Evolutionary conservation across 2,113 vertebrate species (phyloP), one percentile per base, ranked within the genome.

Genomic region (Cercocebus atys): DNA sequence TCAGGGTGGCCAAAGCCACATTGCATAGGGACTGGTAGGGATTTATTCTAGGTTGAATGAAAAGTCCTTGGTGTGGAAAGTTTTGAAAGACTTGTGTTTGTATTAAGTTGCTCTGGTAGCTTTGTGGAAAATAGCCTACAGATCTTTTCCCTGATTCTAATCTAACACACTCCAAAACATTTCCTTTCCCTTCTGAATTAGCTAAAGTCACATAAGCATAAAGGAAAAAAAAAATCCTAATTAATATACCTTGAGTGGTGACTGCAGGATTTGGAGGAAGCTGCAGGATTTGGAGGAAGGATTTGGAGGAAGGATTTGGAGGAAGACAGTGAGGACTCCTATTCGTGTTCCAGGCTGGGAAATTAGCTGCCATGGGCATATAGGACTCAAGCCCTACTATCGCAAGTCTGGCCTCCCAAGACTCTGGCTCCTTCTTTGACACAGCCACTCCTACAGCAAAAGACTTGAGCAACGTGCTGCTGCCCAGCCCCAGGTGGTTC

Each of bases 141-240:
- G 72, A 75, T 81, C 27, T 80, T 93, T 70, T 88, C 45, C 91
- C 90, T 57, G 68, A 90, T 80, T 83, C 47, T 93, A 55, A 95
- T 70, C 90, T 88, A 95, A 80, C 61, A 97, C 14, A 83, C 22
- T 70, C 61, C 80, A 91, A 11, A 50, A 82, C 93, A 82, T 86
- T 70, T 11, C 3, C 78, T 79, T 91, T 59, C 73, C 55, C 30
- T 78, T 43, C 50, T 78, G 52, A 90, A 79, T 94, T 84, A 72
- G 9, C 85, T 57, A 75, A 16, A 55, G 55, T 52, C 23, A 22
- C 86, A 64, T 32, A 73, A 8, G 17, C 18, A 25, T 82, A 55
- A 20, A 68, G 14, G 12, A 25, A 45, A 45, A n/a, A 4, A 27
- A 47, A 64, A n/a, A 55, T 20, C 25, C 16, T 57, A 57, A 68